Evolutionary conservation across 2,113 vertebrate species (phyloP), one percentile per base, ranked within the genome.

Genomic region (Notarius quadriscutis): DNA sequence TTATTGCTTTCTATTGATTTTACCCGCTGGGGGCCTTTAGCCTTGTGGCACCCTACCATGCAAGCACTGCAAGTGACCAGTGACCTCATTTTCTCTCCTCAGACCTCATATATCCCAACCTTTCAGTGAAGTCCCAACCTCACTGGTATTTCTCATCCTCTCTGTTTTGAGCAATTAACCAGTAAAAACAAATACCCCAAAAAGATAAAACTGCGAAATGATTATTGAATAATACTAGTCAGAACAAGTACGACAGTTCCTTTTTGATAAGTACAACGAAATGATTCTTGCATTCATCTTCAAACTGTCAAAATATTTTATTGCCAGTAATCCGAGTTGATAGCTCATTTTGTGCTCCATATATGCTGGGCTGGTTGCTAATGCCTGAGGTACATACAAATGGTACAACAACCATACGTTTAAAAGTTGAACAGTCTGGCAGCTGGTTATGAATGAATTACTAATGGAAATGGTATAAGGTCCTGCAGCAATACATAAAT

Each of bases 361-460:
- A 74, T 22, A 20, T n/a, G 57, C 18, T 41, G 8, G 4, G 18
- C 48, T 41, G 9, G 30, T 63, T 62, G 57, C 58, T 41, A n/a
- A 65, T 14, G 34, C 41, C 30, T 65, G 51, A 30, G 27, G 7
- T 57, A 5, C 18, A 27, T 57, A 72, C 25, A 10, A 53, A 51
- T 30, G 50, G 48, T 71, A 2, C 18, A 51, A 69, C 48, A 72
- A 4, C n/a, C 41, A 48, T 48, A 60, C 20, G 17, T 65, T 65
- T 50, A 63, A 62, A 82, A 34, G 11, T 65, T 5, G 20, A 69
- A 77, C 27, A 50, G 60, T 34, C 50, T 79, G 58, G 17, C 51
- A 77, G 57, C 15, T 4, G 91, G 92, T 93, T 92, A 92, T 88
- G 83, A 93, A 91, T 92, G 90, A 93, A 92, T 93, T 92, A 91